Conservation (phyloP, 2,888 invertebrate species). For the Lochmaea capreae region DNA sequence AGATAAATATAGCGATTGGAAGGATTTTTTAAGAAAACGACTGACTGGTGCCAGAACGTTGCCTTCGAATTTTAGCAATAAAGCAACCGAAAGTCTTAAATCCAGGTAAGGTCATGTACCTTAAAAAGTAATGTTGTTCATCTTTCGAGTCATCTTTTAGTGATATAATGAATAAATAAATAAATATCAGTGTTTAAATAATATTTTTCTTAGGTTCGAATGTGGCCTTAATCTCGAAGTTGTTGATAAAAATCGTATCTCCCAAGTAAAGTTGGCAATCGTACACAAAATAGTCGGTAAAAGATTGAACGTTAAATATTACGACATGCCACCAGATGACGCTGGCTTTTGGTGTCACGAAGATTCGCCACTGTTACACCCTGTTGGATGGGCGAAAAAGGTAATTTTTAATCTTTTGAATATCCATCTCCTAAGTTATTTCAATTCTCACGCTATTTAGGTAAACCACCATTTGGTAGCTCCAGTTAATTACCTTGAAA, state of each 20-base stretch:
- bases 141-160: no score
- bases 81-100: slow-evolving; percentile 85
- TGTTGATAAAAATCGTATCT: slow-evolving; percentile 95
- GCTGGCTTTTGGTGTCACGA: slow-evolving; percentile 98
- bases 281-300: slow-evolving; percentile 93
- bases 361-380: slow-evolving; percentile 93
- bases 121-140: no score
- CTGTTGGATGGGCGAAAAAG: slow-evolving; percentile 93
- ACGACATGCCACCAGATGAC: slow-evolving; percentile 82
- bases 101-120: slow-evolving; percentile 66
- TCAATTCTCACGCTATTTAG: slow-evolving; percentile 56
- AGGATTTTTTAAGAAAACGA: slow-evolving; percentile 91
- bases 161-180: no score
- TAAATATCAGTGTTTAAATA: no score
- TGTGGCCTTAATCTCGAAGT: slow-evolving; percentile 90
- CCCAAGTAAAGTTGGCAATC: slow-evolving; percentile 87
- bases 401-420: slow-evolving; percentile 41
- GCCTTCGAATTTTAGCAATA: slow-evolving; percentile 91
- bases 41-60: slow-evolving; percentile 95
- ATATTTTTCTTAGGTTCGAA: slow-evolving; percentile 70
- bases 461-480: slow-evolving; percentile 92
- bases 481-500: slow-evolving; percentile 80
- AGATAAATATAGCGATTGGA: slow-evolving; percentile 95
- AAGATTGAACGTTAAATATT: slow-evolving; percentile 90
- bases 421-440: background rate